Percentiles rank a stretch among this genome's conserved stretches.
Evolutionary conservation across 2,888 invertebrate species (phyloP).

Genomic region (Cryptocephalus primarius): DNA sequence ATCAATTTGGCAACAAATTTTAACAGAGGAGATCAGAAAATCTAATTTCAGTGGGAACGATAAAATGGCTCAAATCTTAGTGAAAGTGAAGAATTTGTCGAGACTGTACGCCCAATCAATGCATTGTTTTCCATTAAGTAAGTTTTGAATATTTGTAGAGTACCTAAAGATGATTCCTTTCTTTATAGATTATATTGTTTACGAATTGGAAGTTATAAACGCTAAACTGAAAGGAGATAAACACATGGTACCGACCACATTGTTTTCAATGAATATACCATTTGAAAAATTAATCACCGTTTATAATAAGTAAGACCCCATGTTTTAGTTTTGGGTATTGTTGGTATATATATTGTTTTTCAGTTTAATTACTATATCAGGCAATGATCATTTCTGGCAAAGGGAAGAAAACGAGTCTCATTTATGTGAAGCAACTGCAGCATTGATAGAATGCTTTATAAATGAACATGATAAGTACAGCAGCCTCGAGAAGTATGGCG

Average conservation of each 20-base stretch:
- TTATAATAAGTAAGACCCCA: conserved; percentile 58
- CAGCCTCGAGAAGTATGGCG: conserved; percentile 39
- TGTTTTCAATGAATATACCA: conserved; percentile 67
- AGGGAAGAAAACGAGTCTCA: conserved; percentile 78
- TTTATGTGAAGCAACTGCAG: conserved; percentile 64
- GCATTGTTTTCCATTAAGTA: conserved; percentile 79
- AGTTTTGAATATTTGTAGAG: conserved; percentile 27
- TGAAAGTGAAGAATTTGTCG: conserved; percentile 66
- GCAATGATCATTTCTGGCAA: conserved; percentile 76
- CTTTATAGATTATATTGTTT: conserved; percentile 61
- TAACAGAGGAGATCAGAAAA: conserved; percentile 43
- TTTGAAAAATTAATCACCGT: conserved; percentile 69
- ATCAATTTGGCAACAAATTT: conserved; percentile 83
- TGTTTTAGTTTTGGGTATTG: background rate
- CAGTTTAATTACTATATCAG: conserved; percentile 56
- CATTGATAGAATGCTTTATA: conserved; percentile 59
- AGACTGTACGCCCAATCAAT: conserved; percentile 71
- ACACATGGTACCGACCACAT: conserved; percentile 64
- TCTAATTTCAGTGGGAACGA: conserved; percentile 42
- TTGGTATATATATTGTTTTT: conserved; percentile 13
- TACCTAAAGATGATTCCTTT: conserved; percentile 3
- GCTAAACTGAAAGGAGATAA: conserved; percentile 61
- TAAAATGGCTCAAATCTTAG: conserved; percentile 56
- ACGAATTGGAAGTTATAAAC: conserved; percentile 66
- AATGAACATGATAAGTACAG: conserved; percentile 49